Conservation (phyloP, 1,140 invertebrate genomes). For the Onthophagus taurus region DNA sequence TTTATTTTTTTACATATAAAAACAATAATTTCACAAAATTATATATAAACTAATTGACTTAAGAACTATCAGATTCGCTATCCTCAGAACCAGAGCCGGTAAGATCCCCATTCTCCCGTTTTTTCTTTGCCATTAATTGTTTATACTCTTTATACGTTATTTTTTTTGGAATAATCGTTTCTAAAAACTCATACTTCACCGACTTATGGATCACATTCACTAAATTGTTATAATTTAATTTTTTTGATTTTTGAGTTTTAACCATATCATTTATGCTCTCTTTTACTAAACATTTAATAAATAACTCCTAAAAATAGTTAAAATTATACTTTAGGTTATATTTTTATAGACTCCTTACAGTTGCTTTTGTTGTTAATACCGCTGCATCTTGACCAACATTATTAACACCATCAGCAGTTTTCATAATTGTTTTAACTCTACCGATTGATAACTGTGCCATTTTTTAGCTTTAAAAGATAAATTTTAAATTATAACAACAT, state of each 20-base stretch:
- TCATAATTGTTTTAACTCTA: conserved; percentile 10
- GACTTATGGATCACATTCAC: conserved; percentile 11
- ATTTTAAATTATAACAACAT: no score
- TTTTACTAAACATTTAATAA: conserved; percentile 9
- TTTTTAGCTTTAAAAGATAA: no score
- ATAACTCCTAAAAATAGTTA: conserved; percentile 7
- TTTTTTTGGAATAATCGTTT: conserved; percentile 9
- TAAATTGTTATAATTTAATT: conserved; percentile 10
- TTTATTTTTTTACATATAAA: no score
- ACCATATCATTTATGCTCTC: conserved; percentile 3
- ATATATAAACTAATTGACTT: no score
- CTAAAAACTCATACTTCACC: conserved; percentile 2
- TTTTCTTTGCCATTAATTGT: conserved; percentile 3
- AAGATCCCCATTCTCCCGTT: neutral
- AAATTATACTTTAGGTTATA: neutral
- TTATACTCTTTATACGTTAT: conserved; percentile 6
- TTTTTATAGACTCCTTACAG: conserved; percentile 4
- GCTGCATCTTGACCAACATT: conserved; percentile 7
- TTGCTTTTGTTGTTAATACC: conserved; percentile 3
- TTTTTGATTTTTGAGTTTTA: conserved; percentile 6
- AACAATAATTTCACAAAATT: no score
- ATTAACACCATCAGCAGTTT: conserved; percentile 10
- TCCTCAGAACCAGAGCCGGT: no score
- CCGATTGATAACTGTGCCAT: conserved; percentile 8
- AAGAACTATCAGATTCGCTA: no score